Conservation (phyloP, 1,140 invertebrate species). For the Cotesia typhae region DNA sequence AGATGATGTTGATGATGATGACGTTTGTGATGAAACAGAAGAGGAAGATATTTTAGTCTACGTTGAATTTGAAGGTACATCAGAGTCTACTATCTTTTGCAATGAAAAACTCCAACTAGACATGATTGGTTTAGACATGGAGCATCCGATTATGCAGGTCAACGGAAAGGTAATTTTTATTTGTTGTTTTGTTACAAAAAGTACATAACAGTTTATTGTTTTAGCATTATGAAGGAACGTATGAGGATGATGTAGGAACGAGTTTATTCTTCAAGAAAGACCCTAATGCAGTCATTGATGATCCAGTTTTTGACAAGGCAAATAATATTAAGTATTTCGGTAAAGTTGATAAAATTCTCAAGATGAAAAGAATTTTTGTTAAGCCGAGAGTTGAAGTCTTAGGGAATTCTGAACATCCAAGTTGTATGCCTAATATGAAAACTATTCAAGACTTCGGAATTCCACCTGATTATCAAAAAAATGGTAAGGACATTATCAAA, state of each 20-base stretch:
- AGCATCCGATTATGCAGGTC: conserved; percentile 67
- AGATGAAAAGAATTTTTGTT: conserved; percentile 66
- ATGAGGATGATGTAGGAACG: conserved; percentile 65
- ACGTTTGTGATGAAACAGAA: conserved; percentile 50
- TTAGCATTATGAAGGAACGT: conserved; percentile 64
- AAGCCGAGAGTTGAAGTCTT: conserved; percentile 53
- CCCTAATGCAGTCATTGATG: conserved; percentile 53
- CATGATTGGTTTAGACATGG: conserved; percentile 66
- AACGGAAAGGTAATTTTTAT: conserved; percentile 63
- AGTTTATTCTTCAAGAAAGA: conserved; percentile 67
- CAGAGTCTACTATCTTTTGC: conserved; percentile 48
- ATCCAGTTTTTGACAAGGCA: conserved; percentile 63
- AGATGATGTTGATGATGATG: conserved; percentile 43
- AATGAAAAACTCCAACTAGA: conserved; percentile 58
- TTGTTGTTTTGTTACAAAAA: conserved; percentile 14
- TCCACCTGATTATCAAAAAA: conserved; percentile 52
- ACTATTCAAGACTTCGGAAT: conserved; percentile 52
- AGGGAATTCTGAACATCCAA: conserved; percentile 48
- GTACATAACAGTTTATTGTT: conserved; percentile 8
- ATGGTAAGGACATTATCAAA: conserved; percentile 40
- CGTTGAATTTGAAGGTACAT: conserved; percentile 60
- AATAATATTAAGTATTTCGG: conserved; percentile 61
- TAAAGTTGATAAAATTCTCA: conserved; percentile 66
- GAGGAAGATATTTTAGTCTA: conserved; percentile 61
- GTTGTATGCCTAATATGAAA: conserved; percentile 51